These are phyloP conservation scores for Tympanoctomys barrerae DNA, from an alignment of 2,797 vertebrate genomes.

Conservation along the genomic window DNA sequence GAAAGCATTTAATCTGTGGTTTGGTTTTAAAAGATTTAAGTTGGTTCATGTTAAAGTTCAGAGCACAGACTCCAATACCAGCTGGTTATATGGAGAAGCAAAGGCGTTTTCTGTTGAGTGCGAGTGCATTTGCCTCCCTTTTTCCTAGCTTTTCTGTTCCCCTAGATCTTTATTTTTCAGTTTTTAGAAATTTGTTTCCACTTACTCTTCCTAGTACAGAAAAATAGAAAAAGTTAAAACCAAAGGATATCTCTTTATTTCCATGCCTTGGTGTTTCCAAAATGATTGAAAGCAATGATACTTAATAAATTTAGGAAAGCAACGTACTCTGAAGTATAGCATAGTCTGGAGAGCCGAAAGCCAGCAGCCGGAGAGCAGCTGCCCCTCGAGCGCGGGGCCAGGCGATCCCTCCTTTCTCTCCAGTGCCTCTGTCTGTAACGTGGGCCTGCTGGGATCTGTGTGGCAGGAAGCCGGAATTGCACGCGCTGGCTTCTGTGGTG, in stretches of 20 bases:
- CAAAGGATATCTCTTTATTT: not conserved
- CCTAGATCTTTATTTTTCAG: not conserved
- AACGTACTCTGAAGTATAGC: not conserved
- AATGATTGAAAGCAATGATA: constrained; percentile 14
- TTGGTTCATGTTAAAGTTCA: constrained; percentile 62
- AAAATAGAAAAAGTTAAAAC: constrained; percentile 47
- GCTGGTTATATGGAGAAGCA: not conserved
- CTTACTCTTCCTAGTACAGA: not conserved
- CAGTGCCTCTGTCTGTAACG: not conserved
- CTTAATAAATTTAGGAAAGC: constrained; percentile 1
- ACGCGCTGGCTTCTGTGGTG: constrained; percentile 83
- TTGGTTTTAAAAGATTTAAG: constrained; percentile 37
- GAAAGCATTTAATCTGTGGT: constrained; percentile 6
- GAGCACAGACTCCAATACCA: constrained; percentile 37
- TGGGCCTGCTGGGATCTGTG: not conserved
- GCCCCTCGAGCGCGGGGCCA: no score
- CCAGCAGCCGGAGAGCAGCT: not conserved
- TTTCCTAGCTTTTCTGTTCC: not conserved
- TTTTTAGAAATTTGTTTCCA: constrained; percentile 56
- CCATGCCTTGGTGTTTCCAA: constrained; percentile 25
- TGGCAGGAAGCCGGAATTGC: constrained; percentile 54
- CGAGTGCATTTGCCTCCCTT: not conserved
- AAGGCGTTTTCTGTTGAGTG: not conserved
- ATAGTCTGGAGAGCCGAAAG: not conserved
- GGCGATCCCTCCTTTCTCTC: not conserved